Evolutionary conservation across 2,888 invertebrate genomes (phyloP).

Genomic region (Aphidius colemani): DNA sequence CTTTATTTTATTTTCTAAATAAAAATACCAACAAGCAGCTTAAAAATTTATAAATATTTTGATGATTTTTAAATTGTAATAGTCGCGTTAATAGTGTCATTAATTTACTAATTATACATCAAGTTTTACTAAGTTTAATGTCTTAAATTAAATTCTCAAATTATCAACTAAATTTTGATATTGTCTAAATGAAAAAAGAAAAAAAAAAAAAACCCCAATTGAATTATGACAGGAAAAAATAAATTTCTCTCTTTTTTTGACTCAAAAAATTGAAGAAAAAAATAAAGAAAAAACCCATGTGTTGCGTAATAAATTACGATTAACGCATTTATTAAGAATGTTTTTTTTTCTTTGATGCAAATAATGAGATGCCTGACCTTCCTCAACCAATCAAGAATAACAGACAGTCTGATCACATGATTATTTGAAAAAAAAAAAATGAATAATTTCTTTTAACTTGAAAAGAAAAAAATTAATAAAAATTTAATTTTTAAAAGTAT

Average conservation of each 20-base stretch:
- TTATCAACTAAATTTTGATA: too few species aligned
- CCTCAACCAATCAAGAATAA: slow-evolving; percentile 5
- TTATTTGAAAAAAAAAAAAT: background rate
- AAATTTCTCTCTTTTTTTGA: background rate
- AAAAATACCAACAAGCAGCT: background rate
- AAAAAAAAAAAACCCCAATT: too few species aligned
- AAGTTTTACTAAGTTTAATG: too few species aligned
- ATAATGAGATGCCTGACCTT: slow-evolving; percentile 16
- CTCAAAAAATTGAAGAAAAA: slow-evolving; percentile 4
- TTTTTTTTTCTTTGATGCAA: slow-evolving; percentile 3
- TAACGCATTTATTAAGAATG: background rate
- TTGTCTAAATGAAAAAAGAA: too few species aligned
- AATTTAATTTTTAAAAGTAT: too few species aligned
- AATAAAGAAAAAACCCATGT: slow-evolving; percentile 10
- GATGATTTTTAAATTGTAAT: background rate
- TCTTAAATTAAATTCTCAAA: too few species aligned
- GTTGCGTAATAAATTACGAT: background rate
- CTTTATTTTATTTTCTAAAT: background rate
- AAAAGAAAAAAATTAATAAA: too few species aligned
- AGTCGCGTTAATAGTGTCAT: too few species aligned
- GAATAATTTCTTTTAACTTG: too few species aligned
- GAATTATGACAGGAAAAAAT: background rate
- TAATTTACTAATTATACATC: too few species aligned
- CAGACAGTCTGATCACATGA: slow-evolving; percentile 7
- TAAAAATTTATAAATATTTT: background rate